Base-by-base conservation (phyloP, 23 tunicate genomes). In the Ascidia mentula region DNA sequence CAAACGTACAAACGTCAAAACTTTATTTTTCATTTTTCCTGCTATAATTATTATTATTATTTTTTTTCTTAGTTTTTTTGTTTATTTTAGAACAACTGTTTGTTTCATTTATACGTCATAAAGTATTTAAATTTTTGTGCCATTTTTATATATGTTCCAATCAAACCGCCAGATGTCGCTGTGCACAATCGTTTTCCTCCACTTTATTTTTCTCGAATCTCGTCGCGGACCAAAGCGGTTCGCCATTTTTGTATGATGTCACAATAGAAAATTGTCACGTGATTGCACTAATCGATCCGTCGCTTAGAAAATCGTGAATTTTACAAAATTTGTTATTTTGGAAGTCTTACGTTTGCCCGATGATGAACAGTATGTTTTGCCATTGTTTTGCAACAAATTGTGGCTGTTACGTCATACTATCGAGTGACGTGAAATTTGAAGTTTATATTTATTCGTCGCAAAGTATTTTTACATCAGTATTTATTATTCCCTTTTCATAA, bases 141-240 rank as follows among this genome's bases (percentile, higher is more conserved):
- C 65, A 3, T 53, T 53, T 53, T 53, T 53, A 53, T 28, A 20
- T 53, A 20, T 53, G 65, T 53, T 53, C 65, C 65, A 53, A 53
- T 20, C 7, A 53, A n/a, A 53, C 24, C 65, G 65, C 65, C 65
- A 53, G 65, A 53, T 53, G 65, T 53, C 65, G 65, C 65, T 53
- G 65, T 53, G 65, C 65, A 53, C 65, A 53, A 53, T 53, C 65
- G 65, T 53, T 53, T 53, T 9, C 65, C 65, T 3, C 12, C 65
- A 3, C 7, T 9, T 53, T 53, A n/a, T 53, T 53, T 20, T 53
- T 53, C 12, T 53, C 65, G 65, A 53, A 9, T 53, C 13, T 26
- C 65, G 65, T 53, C 65, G 13, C 65, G 65, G 65, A 53, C 65
- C 65, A 53, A 53, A 53, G 65, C 65, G 65, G 65, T 53, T 53